Percentiles rank a stretch among this genome's conserved stretches.
These are phyloP conservation scores for Daubentonia madagascariensis DNA, from an alignment of 2,113 vertebrate species.

Conservation along the genomic window DNA sequence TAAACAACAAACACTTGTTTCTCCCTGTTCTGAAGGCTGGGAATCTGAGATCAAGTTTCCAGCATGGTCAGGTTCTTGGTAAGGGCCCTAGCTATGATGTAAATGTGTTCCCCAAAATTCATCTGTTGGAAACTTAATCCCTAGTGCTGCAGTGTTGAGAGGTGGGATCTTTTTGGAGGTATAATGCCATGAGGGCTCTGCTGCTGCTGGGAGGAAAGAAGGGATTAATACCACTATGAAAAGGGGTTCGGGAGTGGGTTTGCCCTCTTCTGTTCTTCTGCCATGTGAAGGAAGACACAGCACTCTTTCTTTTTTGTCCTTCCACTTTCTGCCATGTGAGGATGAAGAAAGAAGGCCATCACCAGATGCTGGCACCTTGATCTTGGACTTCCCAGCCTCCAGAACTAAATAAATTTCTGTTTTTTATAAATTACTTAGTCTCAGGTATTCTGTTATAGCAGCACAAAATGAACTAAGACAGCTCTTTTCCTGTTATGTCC, in stretches of 20 bases:
- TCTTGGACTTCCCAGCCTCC: neutral
- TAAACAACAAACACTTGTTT: neutral
- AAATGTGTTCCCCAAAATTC: neutral
- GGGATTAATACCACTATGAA: neutral
- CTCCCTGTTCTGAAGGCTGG: neutral
- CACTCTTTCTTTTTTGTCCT: neutral
- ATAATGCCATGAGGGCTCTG: neutral
- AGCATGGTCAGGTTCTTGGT: neutral
- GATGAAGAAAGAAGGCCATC: neutral
- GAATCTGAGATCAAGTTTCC: neutral
- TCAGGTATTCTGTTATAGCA: neutral
- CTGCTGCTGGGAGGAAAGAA: neutral
- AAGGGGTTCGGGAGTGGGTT: neutral
- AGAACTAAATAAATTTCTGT: neutral
- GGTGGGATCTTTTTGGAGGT: accelerated
- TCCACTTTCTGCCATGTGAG: neutral
- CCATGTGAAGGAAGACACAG: neutral
- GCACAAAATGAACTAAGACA: neutral
- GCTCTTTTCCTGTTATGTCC: neutral
- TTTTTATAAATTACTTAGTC: neutral
- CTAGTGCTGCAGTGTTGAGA: no score
- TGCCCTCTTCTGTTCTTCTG: neutral
- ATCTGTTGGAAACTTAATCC: neutral
- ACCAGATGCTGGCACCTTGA: neutral
- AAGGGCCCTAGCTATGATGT: neutral